Percentiles rank a stretch among this genome's conserved stretches.
Evolutionary conservation across 2,113 vertebrate species (phyloP).

Genomic region (Sapayoa aenigma): DNA sequence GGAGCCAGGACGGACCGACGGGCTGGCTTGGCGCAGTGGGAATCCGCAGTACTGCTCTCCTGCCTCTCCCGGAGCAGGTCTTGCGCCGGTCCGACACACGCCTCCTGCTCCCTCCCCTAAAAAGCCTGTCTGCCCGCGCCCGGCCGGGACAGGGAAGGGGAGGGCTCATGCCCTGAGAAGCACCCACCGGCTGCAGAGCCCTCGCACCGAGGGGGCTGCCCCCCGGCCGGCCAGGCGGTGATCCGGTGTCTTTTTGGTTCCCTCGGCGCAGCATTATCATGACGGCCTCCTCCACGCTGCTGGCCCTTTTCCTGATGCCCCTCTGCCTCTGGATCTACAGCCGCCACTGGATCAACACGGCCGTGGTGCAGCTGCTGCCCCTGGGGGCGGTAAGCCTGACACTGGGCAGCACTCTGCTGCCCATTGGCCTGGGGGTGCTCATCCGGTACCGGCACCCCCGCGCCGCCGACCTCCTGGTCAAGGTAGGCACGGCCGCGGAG

Average conservation of each 20-base stretch:
- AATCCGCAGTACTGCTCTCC: not conserved
- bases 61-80: not conserved
- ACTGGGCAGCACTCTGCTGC: slow-evolving; percentile 92
- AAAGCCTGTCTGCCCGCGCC: not conserved
- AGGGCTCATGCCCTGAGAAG: not conserved
- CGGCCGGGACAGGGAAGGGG: too few species aligned
- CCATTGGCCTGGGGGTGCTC: slow-evolving; percentile 87
- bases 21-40: not conserved
- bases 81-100: too few species aligned
- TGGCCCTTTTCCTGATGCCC: slow-evolving; percentile 93
- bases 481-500: slow-evolving; percentile 73
- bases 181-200: not conserved
- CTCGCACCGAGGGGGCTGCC: not conserved
- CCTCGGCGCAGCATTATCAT: slow-evolving; percentile 86
- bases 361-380: slow-evolving; percentile 88
- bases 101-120: not conserved
- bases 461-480: slow-evolving; percentile 87
- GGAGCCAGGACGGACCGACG: not conserved
- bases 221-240: not conserved
- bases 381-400: slow-evolving; percentile 92
- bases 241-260: not conserved
- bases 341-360: slow-evolving; percentile 92
- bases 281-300: slow-evolving; percentile 93
- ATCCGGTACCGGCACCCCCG: slow-evolving; percentile 84
- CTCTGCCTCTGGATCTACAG: slow-evolving; percentile 97